Base-by-base conservation (phyloP, 2,888 invertebrate species). In the Tenthredo scrophulariae region DNA sequence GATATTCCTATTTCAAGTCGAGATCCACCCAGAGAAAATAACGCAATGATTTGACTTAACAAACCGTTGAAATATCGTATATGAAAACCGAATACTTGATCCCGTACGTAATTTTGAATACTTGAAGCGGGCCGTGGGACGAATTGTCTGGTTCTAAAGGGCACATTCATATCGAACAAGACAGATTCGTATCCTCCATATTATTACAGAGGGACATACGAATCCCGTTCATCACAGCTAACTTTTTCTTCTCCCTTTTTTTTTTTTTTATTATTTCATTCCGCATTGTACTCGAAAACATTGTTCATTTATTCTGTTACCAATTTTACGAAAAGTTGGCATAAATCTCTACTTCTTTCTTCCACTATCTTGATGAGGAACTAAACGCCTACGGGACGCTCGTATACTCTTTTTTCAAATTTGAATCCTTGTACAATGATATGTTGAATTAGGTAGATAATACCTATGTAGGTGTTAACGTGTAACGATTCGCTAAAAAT, bases 111-210 rank as follows among this genome's bases (percentile, higher is more conserved):
- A 77, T 29, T 46, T 33, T 29, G 15, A 26, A n/a, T 22, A 46
- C 13, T 33, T 54, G 18, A 26, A 40, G 46, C 33, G 77, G 54
- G 80, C 10, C 62, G 22, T 80, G 62, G 62, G 80, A 5, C n/a
- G 10, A 79, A 26, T 79, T 54, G 58, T 58, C 79, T 40, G 80
- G 80, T 58, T 80, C 40, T 50, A 40, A 26, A 80, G 33, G 43
- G 40, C 62, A 37, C 62, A 62, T 37, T 80, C 22, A 37, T 62
- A 62, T 13, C 80, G 50, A 80, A 80, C 22, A 10, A 62, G 40
- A 80, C 22, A 22, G 22, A 74, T 58, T 40, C 50, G 37, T 79
- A 79, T 79, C 46, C 29, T 50, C 75, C 26, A 43, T 75, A 29
- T 79, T 37, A 22, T 58, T 43, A 58, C 58, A 33, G 5, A 77